A percentile compares a stretch with the other conserved stretches of the same genome.
These are phyloP conservation scores for Esox lucius DNA, from an alignment of 2,797 vertebrate genomes.

Conservation along the genomic window DNA sequence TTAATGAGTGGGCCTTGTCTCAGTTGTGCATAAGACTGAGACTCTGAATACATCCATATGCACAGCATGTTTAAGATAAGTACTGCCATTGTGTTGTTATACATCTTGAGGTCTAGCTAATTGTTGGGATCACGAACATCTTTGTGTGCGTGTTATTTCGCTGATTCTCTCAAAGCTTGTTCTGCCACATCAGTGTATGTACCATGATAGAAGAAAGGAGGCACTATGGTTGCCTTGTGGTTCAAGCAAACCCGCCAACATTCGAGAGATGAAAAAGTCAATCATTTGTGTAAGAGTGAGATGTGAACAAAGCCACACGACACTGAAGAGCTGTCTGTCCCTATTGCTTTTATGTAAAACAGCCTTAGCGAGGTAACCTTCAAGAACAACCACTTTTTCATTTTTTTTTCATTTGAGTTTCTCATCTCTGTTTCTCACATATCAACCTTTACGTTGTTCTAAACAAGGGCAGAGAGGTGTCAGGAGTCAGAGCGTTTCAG, in stretches of 20 bases:
- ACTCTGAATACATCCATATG: background rate
- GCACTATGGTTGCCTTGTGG: slow-evolving; percentile 71
- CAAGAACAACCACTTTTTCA: slow-evolving; percentile 24
- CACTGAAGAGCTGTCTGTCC: slow-evolving; percentile 39
- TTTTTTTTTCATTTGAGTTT: background rate
- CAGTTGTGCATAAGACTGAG: background rate
- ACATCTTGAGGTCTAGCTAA: background rate
- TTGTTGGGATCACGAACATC: slow-evolving; percentile 34
- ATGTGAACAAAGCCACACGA: slow-evolving; percentile 71
- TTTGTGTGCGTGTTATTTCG: slow-evolving; percentile 39
- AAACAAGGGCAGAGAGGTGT: slow-evolving; percentile 70
- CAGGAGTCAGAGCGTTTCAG: slow-evolving; percentile 33
- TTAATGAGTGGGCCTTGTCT: background rate
- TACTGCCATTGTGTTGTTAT: background rate
- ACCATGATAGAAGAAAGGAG: slow-evolving; percentile 63
- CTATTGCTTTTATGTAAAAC: slow-evolving; percentile 68
- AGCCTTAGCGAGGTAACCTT: slow-evolving; percentile 65
- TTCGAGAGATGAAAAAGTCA: slow-evolving; percentile 51
- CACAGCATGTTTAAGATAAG: background rate
- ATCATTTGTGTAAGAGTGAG: slow-evolving; percentile 73
- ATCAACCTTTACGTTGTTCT: slow-evolving; percentile 57
- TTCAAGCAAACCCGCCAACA: slow-evolving; percentile 58
- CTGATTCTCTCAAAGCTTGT: slow-evolving; percentile 53
- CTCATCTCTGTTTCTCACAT: slow-evolving; percentile 16
- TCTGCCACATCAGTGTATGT: slow-evolving; percentile 56